phyloP scores from a whole-genome alignment of 2,797 vertebrate genomes.

The Bothrops alternatus region DNA sequence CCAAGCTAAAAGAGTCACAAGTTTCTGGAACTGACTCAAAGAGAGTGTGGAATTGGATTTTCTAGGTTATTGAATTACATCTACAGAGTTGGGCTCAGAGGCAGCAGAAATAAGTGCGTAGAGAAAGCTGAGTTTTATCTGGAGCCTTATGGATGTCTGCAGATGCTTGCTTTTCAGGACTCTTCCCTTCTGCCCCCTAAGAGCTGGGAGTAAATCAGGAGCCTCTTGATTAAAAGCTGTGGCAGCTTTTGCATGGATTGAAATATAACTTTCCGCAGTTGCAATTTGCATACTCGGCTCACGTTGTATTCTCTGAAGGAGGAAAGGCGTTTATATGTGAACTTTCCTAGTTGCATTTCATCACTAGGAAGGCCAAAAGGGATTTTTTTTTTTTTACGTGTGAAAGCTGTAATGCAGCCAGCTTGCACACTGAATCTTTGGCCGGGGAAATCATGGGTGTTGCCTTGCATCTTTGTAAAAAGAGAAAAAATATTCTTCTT shows the following conservation, averaged over 20 bases:
- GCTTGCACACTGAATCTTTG: not conserved
- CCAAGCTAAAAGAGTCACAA: too few relatives aligned
- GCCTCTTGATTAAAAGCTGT: too few relatives aligned
- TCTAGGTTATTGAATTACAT: not conserved
- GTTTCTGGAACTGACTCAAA: not conserved
- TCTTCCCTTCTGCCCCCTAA: not conserved
- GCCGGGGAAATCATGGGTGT: not conserved
- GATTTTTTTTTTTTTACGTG: too few relatives aligned
- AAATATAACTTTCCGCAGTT: not conserved
- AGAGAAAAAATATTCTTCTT: not conserved
- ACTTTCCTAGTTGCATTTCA: not conserved
- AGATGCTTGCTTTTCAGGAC: not conserved
- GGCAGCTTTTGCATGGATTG: not conserved
- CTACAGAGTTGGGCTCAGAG: not conserved
- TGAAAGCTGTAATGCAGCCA: not conserved
- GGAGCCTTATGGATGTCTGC: not conserved
- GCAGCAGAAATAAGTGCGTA: not conserved
- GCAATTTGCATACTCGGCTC: too few relatives aligned
- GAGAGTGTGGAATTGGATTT: not conserved
- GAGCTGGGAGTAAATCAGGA: not conserved
- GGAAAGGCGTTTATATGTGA: too few relatives aligned
- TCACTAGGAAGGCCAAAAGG: too few relatives aligned
- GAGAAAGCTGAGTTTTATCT: not conserved
- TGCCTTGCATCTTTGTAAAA: not conserved
- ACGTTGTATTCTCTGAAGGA: too few relatives aligned